Conservation (phyloP, 2,888 invertebrate genomes). For the Ophonus ardosiacus region DNA sequence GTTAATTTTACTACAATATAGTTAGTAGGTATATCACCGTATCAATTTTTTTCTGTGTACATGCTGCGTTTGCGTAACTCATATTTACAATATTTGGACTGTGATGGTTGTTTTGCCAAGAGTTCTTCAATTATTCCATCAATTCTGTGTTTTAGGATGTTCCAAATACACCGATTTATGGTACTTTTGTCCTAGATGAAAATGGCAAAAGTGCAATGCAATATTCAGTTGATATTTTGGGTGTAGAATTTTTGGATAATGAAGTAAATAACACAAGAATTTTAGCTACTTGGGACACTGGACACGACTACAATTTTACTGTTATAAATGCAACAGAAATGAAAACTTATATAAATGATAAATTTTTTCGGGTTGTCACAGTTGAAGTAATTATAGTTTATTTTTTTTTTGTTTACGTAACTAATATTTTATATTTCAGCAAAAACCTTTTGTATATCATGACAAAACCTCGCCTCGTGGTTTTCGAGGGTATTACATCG, state of each 20-base stretch:
- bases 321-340: constrained; percentile 82
- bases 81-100: too few species aligned
- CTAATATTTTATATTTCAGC: constrained; percentile 76
- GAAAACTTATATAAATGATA: constrained; percentile 87
- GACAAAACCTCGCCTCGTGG: constrained; percentile 82
- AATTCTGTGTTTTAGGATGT: constrained; percentile 69
- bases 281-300: constrained; percentile 88
- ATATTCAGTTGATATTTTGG: constrained; percentile 84
- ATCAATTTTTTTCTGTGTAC: too few species aligned
- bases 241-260: constrained; percentile 84
- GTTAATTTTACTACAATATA: too few species aligned
- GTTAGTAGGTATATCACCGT: too few species aligned
- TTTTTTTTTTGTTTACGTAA: too few species aligned
- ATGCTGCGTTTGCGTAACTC: too few species aligned
- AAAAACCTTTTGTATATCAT: constrained; percentile 89
- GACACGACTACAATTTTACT: constrained; percentile 82
- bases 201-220: constrained; percentile 87
- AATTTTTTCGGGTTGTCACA: constrained; percentile 91
- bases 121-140: too few species aligned
- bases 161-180: constrained; percentile 84
- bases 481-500: constrained; percentile 94
- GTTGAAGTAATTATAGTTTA: constrained; percentile 80
- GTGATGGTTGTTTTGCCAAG: too few species aligned
- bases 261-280: constrained; percentile 84
- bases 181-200: constrained; percentile 80